These are phyloP conservation scores for Pseudolycoriella hygida DNA, from an alignment of 2,888 invertebrate genomes.

Conservation along the genomic window DNA sequence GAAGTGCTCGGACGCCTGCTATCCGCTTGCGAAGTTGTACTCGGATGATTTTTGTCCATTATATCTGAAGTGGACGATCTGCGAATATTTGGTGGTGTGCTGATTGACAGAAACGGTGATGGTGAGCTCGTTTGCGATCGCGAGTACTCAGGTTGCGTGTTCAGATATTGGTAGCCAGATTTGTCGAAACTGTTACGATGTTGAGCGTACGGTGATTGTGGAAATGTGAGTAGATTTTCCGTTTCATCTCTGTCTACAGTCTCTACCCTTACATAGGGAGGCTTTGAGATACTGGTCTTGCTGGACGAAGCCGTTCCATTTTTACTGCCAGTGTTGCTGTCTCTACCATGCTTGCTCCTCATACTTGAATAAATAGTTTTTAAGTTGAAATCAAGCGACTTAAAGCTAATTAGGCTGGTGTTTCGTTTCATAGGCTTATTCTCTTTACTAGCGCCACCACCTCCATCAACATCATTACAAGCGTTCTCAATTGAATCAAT, in stretches of 20 bases:
- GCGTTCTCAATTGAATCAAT: constrained; percentile 4
- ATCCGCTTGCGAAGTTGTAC: constrained; percentile 10
- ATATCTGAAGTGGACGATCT: constrained; percentile 30
- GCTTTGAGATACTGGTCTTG: constrained; percentile 11
- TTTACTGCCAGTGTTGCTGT: constrained; percentile 4
- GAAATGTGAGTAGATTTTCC: constrained; percentile 21
- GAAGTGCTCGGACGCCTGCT: constrained; percentile 27
- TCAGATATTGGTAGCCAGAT: constrained; percentile 19
- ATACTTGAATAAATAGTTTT: constrained; percentile 26
- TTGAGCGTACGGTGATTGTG: constrained; percentile 21
- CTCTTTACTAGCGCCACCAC: neutral
- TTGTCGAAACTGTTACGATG: constrained; percentile 21
- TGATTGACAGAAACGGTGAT: constrained; percentile 22
- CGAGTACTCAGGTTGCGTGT: constrained; percentile 16
- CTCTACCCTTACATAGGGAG: constrained; percentile 25
- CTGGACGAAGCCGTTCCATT: constrained; percentile 2
- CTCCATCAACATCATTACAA: neutral
- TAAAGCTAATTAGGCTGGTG: constrained; percentile 22
- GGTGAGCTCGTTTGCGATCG: constrained; percentile 22
- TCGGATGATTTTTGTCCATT: constrained; percentile 11
- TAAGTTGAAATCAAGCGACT: constrained; percentile 27
- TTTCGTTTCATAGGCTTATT: constrained; percentile 13
- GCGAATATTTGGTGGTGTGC: constrained; percentile 18
- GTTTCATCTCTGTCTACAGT: constrained; percentile 23
- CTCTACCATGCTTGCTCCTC: constrained; percentile 15